phyloP scores from a whole-genome alignment of 2,888 invertebrate species.

The Tetanocera ferruginea region DNA sequence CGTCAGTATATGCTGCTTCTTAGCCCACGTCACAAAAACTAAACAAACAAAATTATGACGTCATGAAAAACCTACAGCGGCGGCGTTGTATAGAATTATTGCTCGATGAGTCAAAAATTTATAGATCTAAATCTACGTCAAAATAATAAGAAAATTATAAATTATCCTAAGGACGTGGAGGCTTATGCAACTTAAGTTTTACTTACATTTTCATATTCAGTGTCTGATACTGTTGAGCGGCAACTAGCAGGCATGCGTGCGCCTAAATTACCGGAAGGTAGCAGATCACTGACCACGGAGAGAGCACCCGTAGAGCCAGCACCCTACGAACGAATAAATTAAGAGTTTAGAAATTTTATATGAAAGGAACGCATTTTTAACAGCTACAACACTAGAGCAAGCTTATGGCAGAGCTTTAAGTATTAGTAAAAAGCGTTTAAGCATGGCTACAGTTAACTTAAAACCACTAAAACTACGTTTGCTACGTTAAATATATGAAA shows the following conservation, averaged over 20 bases:
- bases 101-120: too few relatives aligned
- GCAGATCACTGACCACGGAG: constrained; percentile 69
- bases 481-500: neutral
- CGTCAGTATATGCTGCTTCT: too few relatives aligned
- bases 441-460: neutral
- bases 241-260: constrained; percentile 78
- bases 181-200: constrained; percentile 45
- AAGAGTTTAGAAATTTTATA: neutral
- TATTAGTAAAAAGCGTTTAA: neutral
- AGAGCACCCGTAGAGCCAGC: constrained; percentile 76
- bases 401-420: neutral
- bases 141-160: too few relatives aligned
- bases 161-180: too few relatives aligned
- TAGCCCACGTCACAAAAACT: too few relatives aligned
- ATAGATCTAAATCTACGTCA: too few relatives aligned
- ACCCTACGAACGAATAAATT: constrained; percentile 68
- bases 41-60: too few relatives aligned
- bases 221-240: constrained; percentile 94
- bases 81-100: too few relatives aligned
- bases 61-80: too few relatives aligned
- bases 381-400: neutral
- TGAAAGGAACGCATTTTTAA: neutral
- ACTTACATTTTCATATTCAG: constrained; percentile 92
- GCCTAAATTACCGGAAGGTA: constrained; percentile 76
- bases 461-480: neutral